These are phyloP conservation scores for Drosophila mulleri DNA, from an alignment of 2,888 invertebrate species.

Conservation along the genomic window DNA sequence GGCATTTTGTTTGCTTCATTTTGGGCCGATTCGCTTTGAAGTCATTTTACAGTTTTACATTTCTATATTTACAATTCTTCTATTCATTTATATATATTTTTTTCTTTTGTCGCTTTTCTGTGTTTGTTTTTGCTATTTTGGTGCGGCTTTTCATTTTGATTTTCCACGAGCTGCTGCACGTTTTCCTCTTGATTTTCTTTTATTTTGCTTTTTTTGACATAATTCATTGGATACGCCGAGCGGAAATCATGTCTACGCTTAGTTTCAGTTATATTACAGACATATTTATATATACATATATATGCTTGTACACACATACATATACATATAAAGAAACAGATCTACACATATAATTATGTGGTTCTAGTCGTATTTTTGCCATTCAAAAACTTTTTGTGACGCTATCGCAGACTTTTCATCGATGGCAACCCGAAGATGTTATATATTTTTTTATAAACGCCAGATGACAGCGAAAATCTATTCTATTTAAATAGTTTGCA, in stretches of 20 bases:
- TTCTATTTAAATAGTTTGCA: slow-evolving; percentile 6
- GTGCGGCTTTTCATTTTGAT: slow-evolving; percentile 44
- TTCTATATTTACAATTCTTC: slow-evolving; percentile 54
- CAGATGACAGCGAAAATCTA: not conserved
- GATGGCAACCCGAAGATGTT: not conserved
- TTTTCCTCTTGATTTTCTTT: slow-evolving; percentile 45
- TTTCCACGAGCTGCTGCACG: slow-evolving; percentile 39
- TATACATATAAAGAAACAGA: not conserved
- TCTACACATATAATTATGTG: not conserved
- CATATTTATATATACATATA: slow-evolving; percentile 1
- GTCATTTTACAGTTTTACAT: slow-evolving; percentile 52
- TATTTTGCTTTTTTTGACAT: slow-evolving; percentile 51
- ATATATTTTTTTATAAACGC: not conserved
- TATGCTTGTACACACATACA: not conserved
- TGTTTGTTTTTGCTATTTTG: slow-evolving; percentile 49
- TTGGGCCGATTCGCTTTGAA: slow-evolving; percentile 64
- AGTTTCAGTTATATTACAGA: slow-evolving; percentile 44
- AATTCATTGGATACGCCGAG: slow-evolving; percentile 66
- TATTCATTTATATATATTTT: slow-evolving; percentile 14
- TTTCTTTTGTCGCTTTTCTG: slow-evolving; percentile 20
- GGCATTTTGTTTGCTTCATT: slow-evolving; percentile 37
- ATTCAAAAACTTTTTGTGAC: slow-evolving; percentile 12
- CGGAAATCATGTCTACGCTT: slow-evolving; percentile 71
- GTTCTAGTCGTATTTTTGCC: slow-evolving; percentile 8
- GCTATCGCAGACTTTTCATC: slow-evolving; percentile 13